phyloP scores from a whole-genome alignment of 2,113 vertebrate genomes.

The Eretmochelys imbricata region DNA sequence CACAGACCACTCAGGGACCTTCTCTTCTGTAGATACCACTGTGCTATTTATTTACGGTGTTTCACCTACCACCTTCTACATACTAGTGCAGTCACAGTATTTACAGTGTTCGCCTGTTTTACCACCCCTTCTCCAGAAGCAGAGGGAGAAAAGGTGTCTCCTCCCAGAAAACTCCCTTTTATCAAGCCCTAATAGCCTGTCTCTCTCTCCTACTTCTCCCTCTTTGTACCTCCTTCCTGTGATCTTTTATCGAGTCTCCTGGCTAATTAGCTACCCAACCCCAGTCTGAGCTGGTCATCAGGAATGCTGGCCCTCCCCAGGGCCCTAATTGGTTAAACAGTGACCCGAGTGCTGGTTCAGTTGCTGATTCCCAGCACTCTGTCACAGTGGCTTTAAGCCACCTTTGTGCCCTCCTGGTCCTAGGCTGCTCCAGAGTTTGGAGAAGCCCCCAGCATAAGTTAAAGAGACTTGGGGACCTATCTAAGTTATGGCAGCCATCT shows the following conservation, averaged over 20 bases:
- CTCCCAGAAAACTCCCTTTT: neutral
- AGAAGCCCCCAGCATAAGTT: neutral
- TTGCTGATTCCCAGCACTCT: neutral
- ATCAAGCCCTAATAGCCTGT: neutral
- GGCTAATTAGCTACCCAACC: neutral
- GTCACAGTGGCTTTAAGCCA: neutral
- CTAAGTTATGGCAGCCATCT: neutral
- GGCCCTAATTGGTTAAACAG: neutral
- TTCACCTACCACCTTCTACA: neutral
- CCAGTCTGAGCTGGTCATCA: neutral
- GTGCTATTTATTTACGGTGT: neutral
- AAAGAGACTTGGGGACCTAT: neutral
- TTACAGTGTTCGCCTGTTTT: neutral
- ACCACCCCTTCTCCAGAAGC: neutral
- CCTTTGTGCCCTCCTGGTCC: neutral
- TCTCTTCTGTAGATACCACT: neutral
- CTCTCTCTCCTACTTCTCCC: neutral
- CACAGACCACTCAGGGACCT: neutral
- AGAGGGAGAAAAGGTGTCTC: neutral
- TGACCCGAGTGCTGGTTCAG: neutral
- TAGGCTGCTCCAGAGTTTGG: neutral
- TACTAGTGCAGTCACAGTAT: neutral
- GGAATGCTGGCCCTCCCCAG: neutral
- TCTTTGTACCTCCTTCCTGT: neutral
- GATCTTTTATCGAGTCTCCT: neutral